Percentiles rank a stretch among this genome's conserved stretches.
phyloP scores from a whole-genome alignment of 2,797 vertebrate genomes.

The Phrynocephalus guinanensis region DNA sequence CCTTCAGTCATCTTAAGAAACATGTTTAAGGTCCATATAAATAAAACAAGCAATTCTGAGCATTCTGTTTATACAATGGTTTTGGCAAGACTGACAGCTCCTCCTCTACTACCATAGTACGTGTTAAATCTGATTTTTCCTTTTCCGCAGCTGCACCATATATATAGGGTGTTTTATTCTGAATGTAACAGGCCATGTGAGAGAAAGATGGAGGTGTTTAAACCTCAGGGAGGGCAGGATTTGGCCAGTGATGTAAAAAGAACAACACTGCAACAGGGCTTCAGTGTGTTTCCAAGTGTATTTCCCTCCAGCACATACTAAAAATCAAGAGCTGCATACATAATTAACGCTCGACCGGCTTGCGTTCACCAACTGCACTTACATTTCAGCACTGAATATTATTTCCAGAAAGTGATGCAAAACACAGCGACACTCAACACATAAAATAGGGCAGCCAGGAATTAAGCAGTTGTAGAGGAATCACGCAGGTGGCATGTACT shows the following conservation, averaged over 20 bases:
- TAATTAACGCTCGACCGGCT: slow-evolving; percentile 14
- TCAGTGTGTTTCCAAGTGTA: slow-evolving; percentile 13
- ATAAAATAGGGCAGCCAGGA: slow-evolving; percentile 59
- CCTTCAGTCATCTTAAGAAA: background rate
- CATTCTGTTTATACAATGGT: background rate
- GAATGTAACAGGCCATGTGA: background rate
- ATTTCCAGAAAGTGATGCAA: slow-evolving; percentile 51
- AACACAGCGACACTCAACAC: slow-evolving; percentile 42
- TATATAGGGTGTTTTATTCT: background rate
- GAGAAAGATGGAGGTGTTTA: slow-evolving; percentile 12
- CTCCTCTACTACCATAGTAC: background rate
- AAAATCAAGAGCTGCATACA: slow-evolving; percentile 52
- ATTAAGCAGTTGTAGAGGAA: slow-evolving; percentile 51
- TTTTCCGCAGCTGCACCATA: background rate
- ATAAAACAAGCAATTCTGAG: background rate
- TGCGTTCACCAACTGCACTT: background rate
- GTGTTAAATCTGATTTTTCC: background rate
- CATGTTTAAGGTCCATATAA: background rate
- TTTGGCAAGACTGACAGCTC: background rate
- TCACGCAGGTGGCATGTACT: slow-evolving; percentile 45
- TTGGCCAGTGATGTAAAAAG: slow-evolving; percentile 3
- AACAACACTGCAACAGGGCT: background rate
- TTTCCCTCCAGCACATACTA: slow-evolving; percentile 19
- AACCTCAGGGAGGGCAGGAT: background rate
- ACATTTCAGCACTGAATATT: slow-evolving; percentile 15